These are phyloP conservation scores for Trachelus tabidus DNA, from an alignment of 2,888 invertebrate species.

Conservation along the genomic window DNA sequence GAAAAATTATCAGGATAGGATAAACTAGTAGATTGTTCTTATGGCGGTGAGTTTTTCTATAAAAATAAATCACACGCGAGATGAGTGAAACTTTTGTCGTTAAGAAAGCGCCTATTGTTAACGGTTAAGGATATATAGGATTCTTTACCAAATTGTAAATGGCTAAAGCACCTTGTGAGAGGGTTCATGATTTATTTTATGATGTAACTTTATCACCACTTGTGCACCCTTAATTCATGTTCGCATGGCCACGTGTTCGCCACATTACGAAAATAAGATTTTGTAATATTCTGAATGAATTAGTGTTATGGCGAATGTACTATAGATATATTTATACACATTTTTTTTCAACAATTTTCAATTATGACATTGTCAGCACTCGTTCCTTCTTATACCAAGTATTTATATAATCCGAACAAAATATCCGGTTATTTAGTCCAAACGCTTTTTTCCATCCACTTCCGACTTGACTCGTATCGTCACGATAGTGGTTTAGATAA, in stretches of 20 bases:
- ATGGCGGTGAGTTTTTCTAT: neutral
- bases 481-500: neutral
- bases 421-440: too few species aligned
- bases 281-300: neutral
- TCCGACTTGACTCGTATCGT: neutral
- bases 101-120: slow-evolving; percentile 47
- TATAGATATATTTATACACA: neutral
- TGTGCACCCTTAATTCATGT: neutral
- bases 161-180: neutral
- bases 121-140: slow-evolving; percentile 7
- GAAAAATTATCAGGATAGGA: neutral
- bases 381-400: too few species aligned
- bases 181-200: slow-evolving; percentile 42
- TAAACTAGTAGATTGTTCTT: neutral
- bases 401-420: too few species aligned
- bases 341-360: too few species aligned
- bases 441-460: neutral
- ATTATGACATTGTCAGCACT: too few species aligned
- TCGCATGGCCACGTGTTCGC: neutral
- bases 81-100: slow-evolving; percentile 39
- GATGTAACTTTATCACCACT: slow-evolving; percentile 41
- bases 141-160: neutral
- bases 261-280: neutral
- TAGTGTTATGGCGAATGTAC: neutral
- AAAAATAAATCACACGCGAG: neutral